Conservation (phyloP, 1,140 invertebrate species). For the Zaprionus kolodkinae region DNA sequence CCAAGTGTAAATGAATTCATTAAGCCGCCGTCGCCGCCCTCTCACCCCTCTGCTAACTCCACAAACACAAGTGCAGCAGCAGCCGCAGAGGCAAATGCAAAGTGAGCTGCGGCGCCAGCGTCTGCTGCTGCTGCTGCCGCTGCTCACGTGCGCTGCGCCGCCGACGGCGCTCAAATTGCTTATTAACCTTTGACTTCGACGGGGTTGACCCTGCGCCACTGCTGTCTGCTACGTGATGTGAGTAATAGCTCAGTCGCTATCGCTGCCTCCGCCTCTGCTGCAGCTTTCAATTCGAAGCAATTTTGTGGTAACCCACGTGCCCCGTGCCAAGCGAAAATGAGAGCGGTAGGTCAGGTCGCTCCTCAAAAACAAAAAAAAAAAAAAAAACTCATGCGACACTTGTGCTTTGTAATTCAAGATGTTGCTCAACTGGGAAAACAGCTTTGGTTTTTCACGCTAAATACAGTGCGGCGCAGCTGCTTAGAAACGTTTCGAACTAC, state of each 20-base stretch:
- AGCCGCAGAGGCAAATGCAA: slow-evolving; percentile 23
- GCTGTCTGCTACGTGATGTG: slow-evolving; percentile 30
- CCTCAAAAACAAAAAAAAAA: not conserved
- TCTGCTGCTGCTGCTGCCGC: slow-evolving; percentile 8
- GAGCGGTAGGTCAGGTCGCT: slow-evolving; percentile 39
- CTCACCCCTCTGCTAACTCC: not conserved
- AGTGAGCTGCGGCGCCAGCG: not conserved
- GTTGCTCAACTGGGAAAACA: not conserved
- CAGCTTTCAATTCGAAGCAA: slow-evolving; percentile 27
- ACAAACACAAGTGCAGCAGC: slow-evolving; percentile 5
- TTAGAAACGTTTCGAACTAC: not conserved
- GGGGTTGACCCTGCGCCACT: slow-evolving; percentile 13
- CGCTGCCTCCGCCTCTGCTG: slow-evolving; percentile 1
- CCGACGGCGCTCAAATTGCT: slow-evolving; percentile 36
- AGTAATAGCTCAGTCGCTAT: slow-evolving; percentile 21
- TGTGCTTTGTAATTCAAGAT: not conserved
- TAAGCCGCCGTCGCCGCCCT: slow-evolving; percentile 34
- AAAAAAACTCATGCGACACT: not conserved
- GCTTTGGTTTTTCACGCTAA: not conserved
- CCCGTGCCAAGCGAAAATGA: not conserved
- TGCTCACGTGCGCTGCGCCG: slow-evolving; percentile 39
- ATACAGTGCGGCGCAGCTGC: not conserved
- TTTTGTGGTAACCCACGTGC: not conserved
- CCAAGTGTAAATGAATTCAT: slow-evolving; percentile 74
- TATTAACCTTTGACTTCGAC: slow-evolving; percentile 46